Percentiles rank a stretch among this genome's conserved stretches.
phyloP scores from a whole-genome alignment of 2,888 invertebrate species.

The Actias luna region DNA sequence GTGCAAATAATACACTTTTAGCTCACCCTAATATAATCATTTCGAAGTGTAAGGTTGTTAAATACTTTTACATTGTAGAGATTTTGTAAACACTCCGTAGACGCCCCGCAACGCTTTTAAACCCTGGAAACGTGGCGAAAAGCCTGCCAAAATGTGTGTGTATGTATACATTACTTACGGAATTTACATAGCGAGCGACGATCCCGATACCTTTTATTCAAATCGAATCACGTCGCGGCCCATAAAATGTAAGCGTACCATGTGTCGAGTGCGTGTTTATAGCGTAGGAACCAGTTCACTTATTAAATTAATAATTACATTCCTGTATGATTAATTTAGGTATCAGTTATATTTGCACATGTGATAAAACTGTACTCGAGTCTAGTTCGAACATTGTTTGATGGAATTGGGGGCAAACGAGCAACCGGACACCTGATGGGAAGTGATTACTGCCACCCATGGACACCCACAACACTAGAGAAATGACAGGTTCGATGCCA shows the following conservation, averaged over 20 bases:
- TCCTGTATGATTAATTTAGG: neutral
- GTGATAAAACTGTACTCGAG: too few relatives aligned
- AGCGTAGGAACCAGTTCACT: constrained; percentile 10
- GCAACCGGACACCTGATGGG: too few relatives aligned
- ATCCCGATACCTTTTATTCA: constrained; percentile 38
- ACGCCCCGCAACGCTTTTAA: constrained; percentile 15
- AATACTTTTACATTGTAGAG: neutral
- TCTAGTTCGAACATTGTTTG: too few relatives aligned
- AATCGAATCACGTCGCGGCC: constrained; percentile 39
- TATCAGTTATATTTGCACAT: neutral
- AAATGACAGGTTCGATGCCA: too few relatives aligned
- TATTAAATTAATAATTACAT: constrained; percentile 1
- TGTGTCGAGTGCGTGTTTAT: constrained; percentile 11
- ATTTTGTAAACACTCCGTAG: constrained; percentile 9
- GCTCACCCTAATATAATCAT: neutral
- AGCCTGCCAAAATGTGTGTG: constrained; percentile 21
- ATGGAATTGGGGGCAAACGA: too few relatives aligned
- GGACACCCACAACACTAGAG: too few relatives aligned
- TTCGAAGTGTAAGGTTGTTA: neutral
- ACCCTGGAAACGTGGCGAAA: constrained; percentile 18
- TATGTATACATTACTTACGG: constrained; percentile 26
- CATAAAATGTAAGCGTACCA: constrained; percentile 30
- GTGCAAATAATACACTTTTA: too few relatives aligned
- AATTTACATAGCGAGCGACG: constrained; percentile 32
- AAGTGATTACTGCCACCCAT: too few relatives aligned